phyloP scores from a whole-genome alignment of 2,888 invertebrate genomes.

The Pilophorus perplexus region DNA sequence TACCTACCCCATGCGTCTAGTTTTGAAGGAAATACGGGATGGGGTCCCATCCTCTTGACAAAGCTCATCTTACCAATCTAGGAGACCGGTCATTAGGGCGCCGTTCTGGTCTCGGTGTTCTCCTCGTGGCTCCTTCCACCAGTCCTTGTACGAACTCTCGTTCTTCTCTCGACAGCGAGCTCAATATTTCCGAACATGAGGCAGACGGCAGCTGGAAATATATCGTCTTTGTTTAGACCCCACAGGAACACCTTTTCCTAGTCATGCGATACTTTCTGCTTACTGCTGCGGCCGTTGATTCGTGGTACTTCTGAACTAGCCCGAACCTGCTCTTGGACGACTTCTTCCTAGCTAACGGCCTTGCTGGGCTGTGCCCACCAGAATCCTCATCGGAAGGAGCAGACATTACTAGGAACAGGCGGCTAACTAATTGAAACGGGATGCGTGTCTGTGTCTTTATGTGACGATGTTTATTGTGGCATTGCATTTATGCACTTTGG shows the following conservation, averaged over 20 bases:
- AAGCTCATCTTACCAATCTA: neutral
- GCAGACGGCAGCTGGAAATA: constrained; percentile 5
- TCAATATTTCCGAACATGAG: constrained; percentile 23
- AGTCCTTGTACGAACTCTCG: constrained; percentile 12
- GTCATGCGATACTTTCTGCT: too few species aligned
- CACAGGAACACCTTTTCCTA: too few species aligned
- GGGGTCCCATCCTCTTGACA: too few species aligned
- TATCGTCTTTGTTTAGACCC: too few species aligned
- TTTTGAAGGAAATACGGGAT: too few species aligned
- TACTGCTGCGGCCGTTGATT: neutral
- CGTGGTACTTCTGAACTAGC: constrained; percentile 19
- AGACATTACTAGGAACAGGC: too few species aligned
- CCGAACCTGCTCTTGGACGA: constrained; percentile 27
- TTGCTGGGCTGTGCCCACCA: neutral
- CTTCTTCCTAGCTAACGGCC: constrained; percentile 22
- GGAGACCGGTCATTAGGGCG: neutral
- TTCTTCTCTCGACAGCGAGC: constrained; percentile 10
- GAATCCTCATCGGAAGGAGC: constrained; percentile 2
- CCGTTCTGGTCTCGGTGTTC: neutral
- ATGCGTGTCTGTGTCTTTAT: too few species aligned
- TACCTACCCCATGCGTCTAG: too few species aligned
- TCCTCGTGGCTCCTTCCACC: neutral
- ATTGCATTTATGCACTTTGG: too few species aligned
- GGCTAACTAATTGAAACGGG: too few species aligned
- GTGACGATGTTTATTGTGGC: too few species aligned